Percentiles rank a stretch among this genome's conserved stretches.
Conservation (phyloP, 2,888 invertebrate genomes). For the Leucoma salicis region DNA sequence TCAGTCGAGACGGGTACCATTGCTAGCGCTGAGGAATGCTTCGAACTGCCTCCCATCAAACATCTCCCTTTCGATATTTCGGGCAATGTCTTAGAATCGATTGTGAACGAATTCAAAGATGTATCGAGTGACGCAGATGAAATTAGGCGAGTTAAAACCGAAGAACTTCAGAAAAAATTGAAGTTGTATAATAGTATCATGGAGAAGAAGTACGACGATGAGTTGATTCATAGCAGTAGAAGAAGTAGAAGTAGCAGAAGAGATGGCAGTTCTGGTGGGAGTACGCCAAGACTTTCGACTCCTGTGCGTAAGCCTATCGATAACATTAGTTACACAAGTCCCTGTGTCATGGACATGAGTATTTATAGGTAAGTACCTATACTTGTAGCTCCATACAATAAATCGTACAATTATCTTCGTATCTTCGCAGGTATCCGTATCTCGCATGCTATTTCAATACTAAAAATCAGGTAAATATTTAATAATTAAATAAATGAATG, state of each 20-base stretch:
- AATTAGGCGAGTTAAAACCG: conserved; percentile 49
- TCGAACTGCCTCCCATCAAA: conserved; percentile 85
- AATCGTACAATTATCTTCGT: no score
- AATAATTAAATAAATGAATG: no score
- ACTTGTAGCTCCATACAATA: no score
- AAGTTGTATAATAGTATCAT: conserved; percentile 87
- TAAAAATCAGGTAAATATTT: no score
- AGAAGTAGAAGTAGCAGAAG: conserved; percentile 62
- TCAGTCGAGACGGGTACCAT: conserved; percentile 56
- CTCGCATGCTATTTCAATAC: no score
- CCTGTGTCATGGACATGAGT: conserved; percentile 62
- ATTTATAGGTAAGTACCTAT: conserved; percentile 45
- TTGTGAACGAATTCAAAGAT: conserved; percentile 67
- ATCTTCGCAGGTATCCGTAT: no score
- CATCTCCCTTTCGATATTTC: conserved; percentile 71
- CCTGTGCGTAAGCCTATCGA: conserved; percentile 44
- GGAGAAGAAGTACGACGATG: conserved; percentile 87
- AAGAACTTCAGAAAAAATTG: conserved; percentile 75
- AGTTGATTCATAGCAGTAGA: conserved; percentile 83
- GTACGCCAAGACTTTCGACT: conserved; percentile 51
- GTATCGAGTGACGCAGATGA: conserved; percentile 60
- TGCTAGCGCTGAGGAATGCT: conserved; percentile 87
- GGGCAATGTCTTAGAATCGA: conserved; percentile 65
- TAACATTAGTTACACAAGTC: conserved; percentile 53
- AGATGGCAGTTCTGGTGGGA: conserved; percentile 48